phyloP scores from a whole-genome alignment of 2,113 vertebrate species.

The Toxostoma redivivum region DNA sequence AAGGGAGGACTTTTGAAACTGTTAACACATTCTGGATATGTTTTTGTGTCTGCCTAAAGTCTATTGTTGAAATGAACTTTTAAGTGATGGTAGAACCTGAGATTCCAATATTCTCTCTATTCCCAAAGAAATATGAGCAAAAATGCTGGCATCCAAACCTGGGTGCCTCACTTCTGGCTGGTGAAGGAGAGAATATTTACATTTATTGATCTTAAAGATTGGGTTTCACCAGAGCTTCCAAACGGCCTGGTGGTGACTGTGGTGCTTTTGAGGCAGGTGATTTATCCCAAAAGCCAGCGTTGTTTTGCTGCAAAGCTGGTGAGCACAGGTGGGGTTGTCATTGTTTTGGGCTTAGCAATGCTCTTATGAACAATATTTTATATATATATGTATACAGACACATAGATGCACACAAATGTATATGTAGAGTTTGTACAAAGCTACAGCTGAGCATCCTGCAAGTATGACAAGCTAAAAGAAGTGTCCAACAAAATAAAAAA shows the following conservation, averaged over 20 bases:
- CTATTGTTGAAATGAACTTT: not conserved
- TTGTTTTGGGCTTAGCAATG: not conserved
- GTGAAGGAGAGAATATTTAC: not conserved
- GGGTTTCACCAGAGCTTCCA: not conserved
- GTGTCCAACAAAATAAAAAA: not conserved
- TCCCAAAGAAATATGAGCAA: not conserved
- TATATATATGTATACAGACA: not conserved
- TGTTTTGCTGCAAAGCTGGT: not conserved
- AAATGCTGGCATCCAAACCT: accelerated
- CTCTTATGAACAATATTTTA: not conserved
- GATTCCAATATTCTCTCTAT: not conserved
- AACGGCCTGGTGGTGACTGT: not conserved
- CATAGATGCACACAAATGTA: not conserved
- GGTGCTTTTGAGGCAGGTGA: not conserved
- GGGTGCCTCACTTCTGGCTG: not conserved
- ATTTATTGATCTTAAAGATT: not conserved
- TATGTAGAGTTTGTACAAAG: not conserved
- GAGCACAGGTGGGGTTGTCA: not conserved
- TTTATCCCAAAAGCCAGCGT: accelerated
- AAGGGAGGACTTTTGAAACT: not conserved
- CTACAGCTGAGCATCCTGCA: accelerated
- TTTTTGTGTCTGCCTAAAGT: not conserved
- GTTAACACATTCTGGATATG: accelerated
- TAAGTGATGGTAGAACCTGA: not conserved
- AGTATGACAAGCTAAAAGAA: not conserved